Percentiles rank a stretch among this genome's conserved stretches.
These are phyloP conservation scores for Nephrotoma guestfalica DNA, from an alignment of 2,888 invertebrate species.

Conservation along the genomic window DNA sequence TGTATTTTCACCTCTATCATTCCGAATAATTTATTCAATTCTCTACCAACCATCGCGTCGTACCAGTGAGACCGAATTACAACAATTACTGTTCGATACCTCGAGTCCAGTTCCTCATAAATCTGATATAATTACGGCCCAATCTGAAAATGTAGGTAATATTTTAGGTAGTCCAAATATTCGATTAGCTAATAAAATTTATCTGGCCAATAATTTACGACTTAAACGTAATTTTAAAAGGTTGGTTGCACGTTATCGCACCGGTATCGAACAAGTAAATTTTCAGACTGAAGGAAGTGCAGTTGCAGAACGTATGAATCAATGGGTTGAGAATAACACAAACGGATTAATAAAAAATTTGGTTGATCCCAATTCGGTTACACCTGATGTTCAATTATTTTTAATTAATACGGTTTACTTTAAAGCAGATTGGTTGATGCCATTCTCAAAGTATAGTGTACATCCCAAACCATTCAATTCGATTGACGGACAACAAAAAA, in stretches of 20 bases:
- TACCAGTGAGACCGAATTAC: not conserved
- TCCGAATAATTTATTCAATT: not conserved
- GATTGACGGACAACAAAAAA: not conserved
- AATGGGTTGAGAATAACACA: not conserved
- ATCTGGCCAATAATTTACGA: not conserved
- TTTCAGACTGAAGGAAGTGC: not conserved
- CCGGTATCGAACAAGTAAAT: not conserved
- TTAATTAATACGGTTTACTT: not conserved
- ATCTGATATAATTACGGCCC: not conserved
- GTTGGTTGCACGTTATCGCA: not conserved
- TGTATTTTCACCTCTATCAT: not conserved
- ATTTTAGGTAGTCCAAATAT: not conserved
- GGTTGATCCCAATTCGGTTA: not conserved
- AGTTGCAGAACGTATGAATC: not conserved
- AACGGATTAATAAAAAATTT: conserved; percentile 2
- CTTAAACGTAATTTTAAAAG: not conserved
- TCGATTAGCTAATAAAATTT: not conserved
- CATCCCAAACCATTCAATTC: not conserved
- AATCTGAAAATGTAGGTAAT: not conserved
- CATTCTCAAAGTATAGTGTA: not conserved
- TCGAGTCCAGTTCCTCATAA: not conserved
- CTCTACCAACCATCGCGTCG: not conserved
- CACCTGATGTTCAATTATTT: not conserved
- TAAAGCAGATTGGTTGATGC: not conserved
- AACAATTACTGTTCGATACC: not conserved